These are phyloP conservation scores for Myocastor coypus DNA, from an alignment of 2,113 vertebrate genomes.

Conservation along the genomic window DNA sequence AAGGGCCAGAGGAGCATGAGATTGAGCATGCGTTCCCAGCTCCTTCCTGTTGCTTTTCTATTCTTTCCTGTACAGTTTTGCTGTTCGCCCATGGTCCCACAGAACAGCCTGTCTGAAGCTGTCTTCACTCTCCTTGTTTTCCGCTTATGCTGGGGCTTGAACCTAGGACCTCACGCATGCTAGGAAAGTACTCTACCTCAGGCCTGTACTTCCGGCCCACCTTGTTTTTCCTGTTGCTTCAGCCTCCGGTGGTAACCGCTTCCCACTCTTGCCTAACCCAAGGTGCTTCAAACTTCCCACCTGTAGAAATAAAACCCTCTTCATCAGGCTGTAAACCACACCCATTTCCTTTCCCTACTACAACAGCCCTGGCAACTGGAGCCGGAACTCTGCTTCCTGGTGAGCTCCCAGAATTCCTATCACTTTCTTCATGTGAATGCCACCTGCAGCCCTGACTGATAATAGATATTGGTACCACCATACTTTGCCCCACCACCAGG, in stretches of 20 bases:
- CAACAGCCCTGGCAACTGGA: not conserved
- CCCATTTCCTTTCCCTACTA: not conserved
- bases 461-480: rapidly evolving
- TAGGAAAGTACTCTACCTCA: too few species aligned
- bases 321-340: not conserved
- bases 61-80: not conserved
- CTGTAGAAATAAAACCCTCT: not conserved
- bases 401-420: not conserved
- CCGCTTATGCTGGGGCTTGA: not conserved
- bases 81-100: too few species aligned
- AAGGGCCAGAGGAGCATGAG: not conserved
- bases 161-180: not conserved
- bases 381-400: not conserved
- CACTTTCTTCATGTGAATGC: not conserved
- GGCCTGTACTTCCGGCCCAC: not conserved
- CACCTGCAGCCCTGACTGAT: not conserved
- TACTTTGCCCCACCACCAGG: not conserved
- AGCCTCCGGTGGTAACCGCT: not conserved
- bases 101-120: not conserved
- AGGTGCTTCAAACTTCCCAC: not conserved
- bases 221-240: not conserved
- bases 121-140: not conserved
- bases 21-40: not conserved
- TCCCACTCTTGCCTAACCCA: not conserved
- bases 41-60: not conserved